Evolutionary conservation across 2,888 invertebrate genomes (phyloP), one percentile per base, ranked within the genome.

Genomic region (Drosophila siamana): DNA sequence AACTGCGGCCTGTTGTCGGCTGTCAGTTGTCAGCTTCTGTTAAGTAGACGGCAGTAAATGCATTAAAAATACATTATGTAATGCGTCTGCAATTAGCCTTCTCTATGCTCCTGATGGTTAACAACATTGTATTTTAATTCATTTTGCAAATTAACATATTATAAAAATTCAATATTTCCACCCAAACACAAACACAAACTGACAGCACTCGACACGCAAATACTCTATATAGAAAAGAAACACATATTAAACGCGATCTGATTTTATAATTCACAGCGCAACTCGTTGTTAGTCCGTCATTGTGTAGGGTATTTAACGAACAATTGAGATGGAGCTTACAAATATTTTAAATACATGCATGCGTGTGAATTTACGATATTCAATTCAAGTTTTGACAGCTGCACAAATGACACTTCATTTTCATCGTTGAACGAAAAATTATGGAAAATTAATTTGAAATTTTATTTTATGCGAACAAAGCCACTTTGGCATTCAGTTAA

Each of bases 401-500:
- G 65, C 43, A 61, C 36, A 66, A 61, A 46, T 22, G 28, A 40
- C 47, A 41, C 47, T 57, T n/a, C 28, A 74, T 55, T 52, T 69
- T 19, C 38, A 41, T 36, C 40, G 22, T 30, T 30, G 6, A 22
- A 22, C 52, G n/a, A 16, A 36, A 50, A 56, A 63, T 67, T 67
- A 67, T 71, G 44, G 30, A 28, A 71, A 75, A 64, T 67, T 67
- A 40, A 67, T 75, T 63, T 19, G 24, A 40, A 76, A 57, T 60
- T 64, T 19, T 6, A 28, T 50, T 59, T 43, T 43, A 28, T 41
- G 33, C 1, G 4, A 8, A 2, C 11, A 22, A 13, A 24, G 26
- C 11, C 33, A 26, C 15, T 28, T 36, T 28, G 22, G 15, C 30
- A 4, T 40, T 22, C 7, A 22, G 44, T 59, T 64, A 54, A 64